A percentile compares a stretch with the other conserved stretches of the same genome.
Conservation (phyloP, 2,797 vertebrate species). For the Poecile montanus region DNA sequence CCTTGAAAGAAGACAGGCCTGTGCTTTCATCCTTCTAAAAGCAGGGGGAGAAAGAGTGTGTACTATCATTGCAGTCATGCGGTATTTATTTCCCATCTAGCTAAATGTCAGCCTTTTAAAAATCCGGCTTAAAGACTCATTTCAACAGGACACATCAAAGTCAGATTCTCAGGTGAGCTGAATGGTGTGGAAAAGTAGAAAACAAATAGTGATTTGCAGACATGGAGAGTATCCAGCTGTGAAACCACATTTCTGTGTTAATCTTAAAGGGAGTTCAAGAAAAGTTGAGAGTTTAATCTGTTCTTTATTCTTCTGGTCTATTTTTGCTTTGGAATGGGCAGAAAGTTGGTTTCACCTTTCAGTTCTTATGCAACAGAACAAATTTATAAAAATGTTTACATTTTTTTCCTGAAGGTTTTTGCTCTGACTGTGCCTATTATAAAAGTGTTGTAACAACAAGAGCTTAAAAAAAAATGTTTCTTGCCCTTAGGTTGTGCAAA, state of each 20-base stretch:
- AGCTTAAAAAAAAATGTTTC: not conserved
- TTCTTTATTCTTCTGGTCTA: not conserved
- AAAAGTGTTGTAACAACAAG: not conserved
- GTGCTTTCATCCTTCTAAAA: not conserved
- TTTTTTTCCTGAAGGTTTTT: conserved; percentile 33
- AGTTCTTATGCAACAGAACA: conserved; percentile 2
- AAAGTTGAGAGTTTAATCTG: not conserved
- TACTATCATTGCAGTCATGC: not conserved
- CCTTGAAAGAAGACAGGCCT: not conserved
- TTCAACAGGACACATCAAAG: not conserved
- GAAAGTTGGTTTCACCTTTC: conserved; percentile 27
- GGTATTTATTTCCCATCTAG: not conserved
- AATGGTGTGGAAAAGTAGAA: not conserved
- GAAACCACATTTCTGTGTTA: not conserved
- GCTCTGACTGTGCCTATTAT: not conserved
- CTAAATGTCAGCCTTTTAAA: not conserved
- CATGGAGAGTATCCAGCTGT: not conserved
- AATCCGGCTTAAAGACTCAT: not conserved
- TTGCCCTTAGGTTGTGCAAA: not conserved
- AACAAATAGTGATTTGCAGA: not conserved
- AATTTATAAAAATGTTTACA: conserved; percentile 38
- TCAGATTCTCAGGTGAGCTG: not conserved
- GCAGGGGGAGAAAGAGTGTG: not conserved
- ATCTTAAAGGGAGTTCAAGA: not conserved
- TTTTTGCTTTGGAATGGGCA: conserved; percentile 1